Evolutionary conservation across 2,113 vertebrate genomes (phyloP), one percentile per base, ranked within the genome.

Genomic region (Trochalopteron elliotii): DNA sequence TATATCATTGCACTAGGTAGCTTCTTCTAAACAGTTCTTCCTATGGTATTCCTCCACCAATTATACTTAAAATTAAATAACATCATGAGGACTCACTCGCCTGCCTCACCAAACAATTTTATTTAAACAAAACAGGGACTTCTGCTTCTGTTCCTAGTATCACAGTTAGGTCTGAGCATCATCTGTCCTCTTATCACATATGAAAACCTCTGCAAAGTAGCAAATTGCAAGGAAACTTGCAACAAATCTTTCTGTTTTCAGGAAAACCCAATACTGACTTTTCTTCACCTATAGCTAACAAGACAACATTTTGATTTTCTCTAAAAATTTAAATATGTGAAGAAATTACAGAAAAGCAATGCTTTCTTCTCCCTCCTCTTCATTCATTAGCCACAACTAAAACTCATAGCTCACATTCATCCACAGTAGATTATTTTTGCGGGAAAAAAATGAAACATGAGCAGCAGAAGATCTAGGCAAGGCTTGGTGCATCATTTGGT

Each of bases 1-100:
- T 16, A 1, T 49, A 87, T 61, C 44, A 8, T 33, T 67, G 63
- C n/a, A 45, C 0, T 0, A 23, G 12, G 13, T 6, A 68, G 39
- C 4, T 61, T 67, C 56, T 87, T 61, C 75, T 70, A 25, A 79
- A 30, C 12, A 52, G 40, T 35, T 67, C 35, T 80, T 86, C 57
- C n/a, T 65, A 13, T 42, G 21, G 16, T 33, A 45, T 77, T 91
- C 33, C 12, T 52, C 52, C 45, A 55, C 64, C 69, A 91, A 10
- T n/a, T 75, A 31, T 18, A 23, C 35, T 76, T 84, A 28, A 49
- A 85, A 85, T 64, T 85, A 76, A 90, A 53, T 10, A 27, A 9
- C 10, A 15, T 18, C 24, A 40, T 16, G 47, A 80, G 59, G 70
- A 22, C 12, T 42, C 33, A 9, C 30, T 63, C 35, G 63, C 19